Percentiles rank a stretch among this genome's conserved stretches.
Evolutionary conservation across 1,140 invertebrate genomes (phyloP).

Genomic region (Diuraphis noxia): DNA sequence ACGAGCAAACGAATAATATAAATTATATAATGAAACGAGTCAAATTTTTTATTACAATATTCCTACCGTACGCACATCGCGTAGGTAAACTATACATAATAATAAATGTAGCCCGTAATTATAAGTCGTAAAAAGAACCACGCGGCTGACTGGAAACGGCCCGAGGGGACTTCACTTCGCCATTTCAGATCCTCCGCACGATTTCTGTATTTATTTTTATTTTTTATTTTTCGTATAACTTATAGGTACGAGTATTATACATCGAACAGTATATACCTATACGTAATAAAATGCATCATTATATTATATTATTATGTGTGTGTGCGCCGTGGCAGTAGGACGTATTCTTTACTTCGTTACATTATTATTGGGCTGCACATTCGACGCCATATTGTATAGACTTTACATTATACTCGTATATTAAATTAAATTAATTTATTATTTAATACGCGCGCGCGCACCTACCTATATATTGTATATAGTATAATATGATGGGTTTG

Average conservation of each 20-base stretch:
- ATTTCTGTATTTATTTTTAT: conserved; percentile 35
- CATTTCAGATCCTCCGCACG: conserved; percentile 1
- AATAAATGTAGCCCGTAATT: conserved; percentile 21
- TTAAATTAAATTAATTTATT: background rate
- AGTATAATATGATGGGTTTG: background rate
- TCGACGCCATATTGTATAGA: conserved; percentile 7
- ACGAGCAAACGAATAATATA: background rate
- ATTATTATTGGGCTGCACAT: background rate
- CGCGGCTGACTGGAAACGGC: background rate
- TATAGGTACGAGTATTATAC: background rate
- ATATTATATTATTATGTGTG: background rate
- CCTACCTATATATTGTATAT: background rate
- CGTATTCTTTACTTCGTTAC: background rate
- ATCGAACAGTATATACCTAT: background rate
- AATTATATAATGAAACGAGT: background rate
- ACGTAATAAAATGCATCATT: background rate
- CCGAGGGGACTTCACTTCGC: background rate
- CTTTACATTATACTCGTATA: background rate
- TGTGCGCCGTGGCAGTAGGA: background rate
- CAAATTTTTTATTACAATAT: conserved; percentile 4
- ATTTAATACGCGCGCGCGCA: background rate
- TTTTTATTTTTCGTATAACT: conserved; percentile 32
- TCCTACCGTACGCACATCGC: background rate
- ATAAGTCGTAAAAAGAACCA: conserved; percentile 35
- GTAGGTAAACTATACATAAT: background rate